Percentiles rank a stretch among this genome's conserved stretches.
These are phyloP conservation scores for Crocuta crocuta DNA, from an alignment of 2,113 vertebrate species.

Conservation along the genomic window DNA sequence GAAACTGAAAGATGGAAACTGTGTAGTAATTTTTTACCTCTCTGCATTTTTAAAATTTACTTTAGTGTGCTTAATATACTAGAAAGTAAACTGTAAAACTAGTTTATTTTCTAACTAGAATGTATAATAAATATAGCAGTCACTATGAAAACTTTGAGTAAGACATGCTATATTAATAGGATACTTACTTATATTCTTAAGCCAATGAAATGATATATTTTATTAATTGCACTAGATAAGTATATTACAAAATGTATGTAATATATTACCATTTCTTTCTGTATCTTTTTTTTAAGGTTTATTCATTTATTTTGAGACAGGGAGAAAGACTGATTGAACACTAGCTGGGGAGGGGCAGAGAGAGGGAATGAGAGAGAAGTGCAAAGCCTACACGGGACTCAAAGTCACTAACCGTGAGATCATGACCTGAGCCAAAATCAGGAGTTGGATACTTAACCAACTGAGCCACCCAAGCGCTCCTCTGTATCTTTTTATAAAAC, in stretches of 20 bases:
- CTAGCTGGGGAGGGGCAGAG: no score
- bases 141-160: background rate
- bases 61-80: background rate
- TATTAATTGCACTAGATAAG: background rate
- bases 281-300: background rate
- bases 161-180: background rate
- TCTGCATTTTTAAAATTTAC: background rate
- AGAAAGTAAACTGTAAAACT: background rate
- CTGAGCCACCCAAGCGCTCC: no score
- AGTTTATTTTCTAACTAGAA: background rate
- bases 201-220: background rate
- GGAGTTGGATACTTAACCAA: no score
- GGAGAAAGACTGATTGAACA: no score
- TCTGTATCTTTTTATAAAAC: background rate
- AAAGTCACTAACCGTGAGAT: no score
- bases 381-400: no score
- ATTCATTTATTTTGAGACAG: no score
- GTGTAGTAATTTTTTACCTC: background rate
- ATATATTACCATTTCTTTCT: background rate
- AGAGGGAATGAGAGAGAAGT: no score
- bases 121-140: background rate
- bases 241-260: background rate
- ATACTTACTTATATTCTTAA: background rate
- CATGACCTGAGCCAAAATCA: no score
- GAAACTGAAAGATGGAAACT: background rate